Evolutionary conservation across 2,888 invertebrate genomes (phyloP), one percentile per base, ranked within the genome.

Genomic region (Criorhina ranunculi): DNA sequence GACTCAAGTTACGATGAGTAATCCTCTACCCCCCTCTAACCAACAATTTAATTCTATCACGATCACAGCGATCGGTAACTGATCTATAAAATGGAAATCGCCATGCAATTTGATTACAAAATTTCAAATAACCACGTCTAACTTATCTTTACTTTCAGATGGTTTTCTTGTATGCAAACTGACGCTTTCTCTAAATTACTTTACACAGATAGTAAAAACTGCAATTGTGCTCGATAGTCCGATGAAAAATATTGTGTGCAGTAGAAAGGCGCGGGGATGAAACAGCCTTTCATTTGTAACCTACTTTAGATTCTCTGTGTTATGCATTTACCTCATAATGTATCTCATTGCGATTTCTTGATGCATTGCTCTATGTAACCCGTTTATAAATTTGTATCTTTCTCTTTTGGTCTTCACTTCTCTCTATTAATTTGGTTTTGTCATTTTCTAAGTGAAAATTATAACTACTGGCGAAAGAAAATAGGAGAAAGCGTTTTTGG

Each of bases 241-340:
- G 12, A 15, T 55, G 53, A 6, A 53, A 33, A 53, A 15, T 2
- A 7, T 12, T n/a, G 17, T 9, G 17, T 19, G 8, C 11, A 5
- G 31, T 44, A 64, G 31, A 64, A 19, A 49, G 62, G 35, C 17
- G 29, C 24, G 29, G 5, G 46, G 35, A 19, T 29, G 8, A 19
- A 46, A 44, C 42, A 57, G 57, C 55, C 55, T 69, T 69, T 69
- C 69, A 57, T 69, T 69, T 69, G 69, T 57, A 57, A 70, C 57
- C 69, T 70, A 70, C 46, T 57, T 70, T 70, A 46, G 8, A 57
- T 46, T 35, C 35, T 57, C 57, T 57, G 24, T 70, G 44, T 70
- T 70, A 69, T 70, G 57, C 57, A 57, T 57, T 70, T 59, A 15
- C 57, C 53, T 57, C 44, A 59, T 70, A 70, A 70, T 59, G 57